Base-by-base conservation (phyloP, 2,797 vertebrate genomes). In the Gorsachius magnificus region DNA sequence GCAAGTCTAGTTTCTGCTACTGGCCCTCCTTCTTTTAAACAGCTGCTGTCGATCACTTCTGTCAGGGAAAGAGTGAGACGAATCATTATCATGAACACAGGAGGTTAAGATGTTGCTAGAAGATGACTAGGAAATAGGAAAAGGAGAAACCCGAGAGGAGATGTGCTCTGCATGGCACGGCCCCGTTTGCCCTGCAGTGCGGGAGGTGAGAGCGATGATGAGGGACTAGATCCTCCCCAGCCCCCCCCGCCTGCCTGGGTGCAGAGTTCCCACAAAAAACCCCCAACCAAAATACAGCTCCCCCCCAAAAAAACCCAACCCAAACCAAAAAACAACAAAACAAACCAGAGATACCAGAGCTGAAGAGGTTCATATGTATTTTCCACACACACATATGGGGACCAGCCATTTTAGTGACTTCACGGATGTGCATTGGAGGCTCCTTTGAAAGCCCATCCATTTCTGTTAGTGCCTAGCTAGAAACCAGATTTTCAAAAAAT, bases 171-270 rank as follows among this genome's bases (percentile, higher is more conserved):
- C 78, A 71, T 0, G 0, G 28, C 33, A 41, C 2, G 3, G 43
- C 45, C 58, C 28, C 4, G 5, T 64, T 41, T 68, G 63, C 51
- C 28, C 28, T 41, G 29, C 22, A 24, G 35, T 0, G 0, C 9
- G 1, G 28, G 36, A 68, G 11, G 29, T 0, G 0, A 36, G 31
- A 53, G 24, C 0, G 0, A 46, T 5, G 24, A 61, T 5, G 24
- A 61, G 35, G 56, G 11, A 76, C 45, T 16, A 78, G 60, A 54
- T 22, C 17, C 29, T 60, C 6, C 7, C 22, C 48, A 46, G 38
- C 6, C 33, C 13, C 46, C 7, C 36, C 13, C 2, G 2, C 17
- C 53, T 16, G 12, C 17, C 53, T 9, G 6, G 0, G 2, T 25
- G 25, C 38, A 84, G 26, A 70, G 66, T 36, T 63, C 51, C 21